Evolutionary conservation across 1,140 invertebrate genomes (phyloP).

Genomic region (Cryptotermes secundus): DNA sequence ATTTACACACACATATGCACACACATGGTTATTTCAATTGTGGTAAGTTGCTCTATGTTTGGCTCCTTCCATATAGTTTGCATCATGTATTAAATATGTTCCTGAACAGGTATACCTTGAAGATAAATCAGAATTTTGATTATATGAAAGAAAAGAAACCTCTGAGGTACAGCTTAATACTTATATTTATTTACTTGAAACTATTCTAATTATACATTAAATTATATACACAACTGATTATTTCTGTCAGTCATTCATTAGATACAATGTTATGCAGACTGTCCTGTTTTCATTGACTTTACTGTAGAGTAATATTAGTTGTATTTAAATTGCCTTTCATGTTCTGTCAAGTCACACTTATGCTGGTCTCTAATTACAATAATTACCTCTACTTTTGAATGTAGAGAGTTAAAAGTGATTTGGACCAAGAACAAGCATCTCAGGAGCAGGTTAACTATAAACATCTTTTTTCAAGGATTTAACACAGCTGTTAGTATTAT

Average conservation of each 20-base stretch:
- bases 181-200: too few species aligned
- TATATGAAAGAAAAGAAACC: too few species aligned
- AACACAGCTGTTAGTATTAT: not conserved
- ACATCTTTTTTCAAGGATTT: not conserved
- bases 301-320: not conserved
- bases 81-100: too few species aligned
- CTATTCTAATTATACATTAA: too few species aligned
- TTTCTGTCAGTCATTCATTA: not conserved
- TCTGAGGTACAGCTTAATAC: too few species aligned
- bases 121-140: too few species aligned
- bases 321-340: not conserved
- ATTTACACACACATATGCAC: too few species aligned
- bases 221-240: too few species aligned
- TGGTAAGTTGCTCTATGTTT: too few species aligned
- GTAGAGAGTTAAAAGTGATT: not conserved
- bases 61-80: too few species aligned
- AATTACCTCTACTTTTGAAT: not conserved
- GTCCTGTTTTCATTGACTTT: not conserved
- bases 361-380: not conserved
- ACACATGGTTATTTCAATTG: too few species aligned
- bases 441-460: not conserved
- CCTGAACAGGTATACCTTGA: too few species aligned
- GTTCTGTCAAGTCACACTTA: slow-evolving; percentile 7
- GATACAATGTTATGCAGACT: not conserved
- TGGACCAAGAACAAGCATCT: slow-evolving; percentile 3